Evolutionary conservation across 2,888 invertebrate species (phyloP), one percentile per base, ranked within the genome.

Genomic region (Dusona sp.): DNA sequence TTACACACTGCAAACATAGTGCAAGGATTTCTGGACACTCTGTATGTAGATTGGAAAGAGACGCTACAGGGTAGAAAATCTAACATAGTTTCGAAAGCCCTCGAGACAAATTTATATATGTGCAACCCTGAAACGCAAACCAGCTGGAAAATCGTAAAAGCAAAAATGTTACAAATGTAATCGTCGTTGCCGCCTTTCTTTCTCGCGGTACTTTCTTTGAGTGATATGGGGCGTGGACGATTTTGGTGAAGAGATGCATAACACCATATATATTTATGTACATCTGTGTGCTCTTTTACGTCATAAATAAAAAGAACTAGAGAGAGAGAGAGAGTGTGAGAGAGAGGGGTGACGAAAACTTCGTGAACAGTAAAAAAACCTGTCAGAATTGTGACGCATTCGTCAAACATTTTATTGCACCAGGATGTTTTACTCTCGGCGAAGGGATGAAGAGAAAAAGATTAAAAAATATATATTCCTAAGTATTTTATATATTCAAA

Each of bases 91-190:
- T 9, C 3, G 75, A 72, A 38, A 83, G 68, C 83, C 74, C 81
- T 84, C 83, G 83, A 85, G 80, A 70, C n/a, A 22, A n/a, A 48
- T 29, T 25, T 42, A 45, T 48, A 33, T 33, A n/a, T 78, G 79
- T 68, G 85, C 77, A 87, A 85, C 79, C 84, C 88, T 88, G 87
- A 89, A 91, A 91, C 89, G 90, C 88, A 91, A 92, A 92, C 90
- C 92, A 91, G 90, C 91, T 90, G 91, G 90, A 91, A 92, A 91
- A 92, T 91, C 92, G 91, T 92, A 92, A 92, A 91, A 90, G 79
- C 86, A 85, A 90, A 89, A 90, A 89, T 87, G 90, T 90, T 89
- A 90, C 90, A 90, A 90, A 91, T 90, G 88, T 90, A 91, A 91
- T 87, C 72, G 68, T 25, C 51, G 22, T 67, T 11, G 22, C 19